Evolutionary conservation across 2,797 vertebrate species (phyloP).

Genomic region (Liparis tanakae): DNA sequence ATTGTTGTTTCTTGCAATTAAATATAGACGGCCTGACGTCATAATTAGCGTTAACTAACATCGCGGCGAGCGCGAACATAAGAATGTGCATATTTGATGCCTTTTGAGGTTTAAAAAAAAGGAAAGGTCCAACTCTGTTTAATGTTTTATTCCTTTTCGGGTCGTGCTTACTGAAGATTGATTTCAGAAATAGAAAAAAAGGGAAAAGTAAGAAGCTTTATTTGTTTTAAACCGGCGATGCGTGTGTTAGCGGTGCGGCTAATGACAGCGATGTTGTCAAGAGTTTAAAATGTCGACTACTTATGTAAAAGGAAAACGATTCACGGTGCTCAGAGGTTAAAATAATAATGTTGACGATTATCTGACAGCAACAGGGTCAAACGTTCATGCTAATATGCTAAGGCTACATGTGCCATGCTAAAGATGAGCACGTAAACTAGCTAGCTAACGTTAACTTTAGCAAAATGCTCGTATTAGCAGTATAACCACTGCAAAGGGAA

Average conservation of each 20-base stretch:
- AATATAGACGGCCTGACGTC: conserved; percentile 49
- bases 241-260: background rate
- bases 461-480: background rate
- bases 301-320: background rate
- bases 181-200: conserved; percentile 1
- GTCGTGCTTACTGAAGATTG: conserved; percentile 7
- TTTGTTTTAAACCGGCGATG: background rate
- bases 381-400: background rate
- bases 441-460: background rate
- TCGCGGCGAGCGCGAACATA: background rate
- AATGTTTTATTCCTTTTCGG: conserved; percentile 32
- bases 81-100: conserved; percentile 4
- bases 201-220: background rate
- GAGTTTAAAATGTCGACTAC: background rate
- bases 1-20: conserved; percentile 39
- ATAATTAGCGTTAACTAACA: background rate
- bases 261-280: background rate
- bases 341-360: background rate
- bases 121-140: background rate
- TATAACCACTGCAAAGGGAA: background rate
- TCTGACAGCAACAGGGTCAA: background rate
- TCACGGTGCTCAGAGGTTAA: background rate
- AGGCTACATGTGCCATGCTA: background rate
- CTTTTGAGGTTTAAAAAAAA: background rate
- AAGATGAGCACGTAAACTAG: background rate